Evolutionary conservation across 2,113 vertebrate genomes (phyloP).

Genomic region (Otus sunia): DNA sequence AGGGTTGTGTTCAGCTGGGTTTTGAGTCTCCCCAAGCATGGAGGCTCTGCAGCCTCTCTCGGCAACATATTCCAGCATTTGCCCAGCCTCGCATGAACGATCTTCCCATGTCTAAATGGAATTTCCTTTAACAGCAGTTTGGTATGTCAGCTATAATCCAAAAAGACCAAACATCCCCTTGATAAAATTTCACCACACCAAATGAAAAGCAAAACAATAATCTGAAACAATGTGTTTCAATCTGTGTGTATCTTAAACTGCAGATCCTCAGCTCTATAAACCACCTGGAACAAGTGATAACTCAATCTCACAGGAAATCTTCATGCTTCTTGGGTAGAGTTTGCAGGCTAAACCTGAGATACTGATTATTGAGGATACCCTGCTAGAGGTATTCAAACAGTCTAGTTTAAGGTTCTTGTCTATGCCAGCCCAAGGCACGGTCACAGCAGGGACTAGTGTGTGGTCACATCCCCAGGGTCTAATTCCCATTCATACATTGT

Average conservation of each 20-base stretch:
- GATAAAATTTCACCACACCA: background rate
- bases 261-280: background rate
- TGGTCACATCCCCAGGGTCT: background rate
- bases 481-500: background rate
- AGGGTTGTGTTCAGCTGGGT: background rate
- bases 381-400: background rate
- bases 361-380: background rate
- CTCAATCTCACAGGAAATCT: background rate
- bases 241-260: background rate
- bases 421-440: background rate
- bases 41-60: background rate
- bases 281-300: background rate
- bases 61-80: rapidly evolving
- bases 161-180: background rate
- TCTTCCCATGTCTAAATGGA: background rate
- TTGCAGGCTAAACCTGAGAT: background rate
- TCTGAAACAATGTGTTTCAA: background rate
- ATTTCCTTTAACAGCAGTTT: background rate
- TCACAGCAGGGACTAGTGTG: background rate
- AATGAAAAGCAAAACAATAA: background rate
- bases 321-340: background rate
- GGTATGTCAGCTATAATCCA: background rate
- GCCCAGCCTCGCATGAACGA: background rate
- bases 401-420: background rate
- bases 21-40: background rate